Percentiles rank a stretch among this genome's conserved stretches.
phyloP scores from a whole-genome alignment of 2,113 vertebrate species.

The Eublepharis macularius region DNA sequence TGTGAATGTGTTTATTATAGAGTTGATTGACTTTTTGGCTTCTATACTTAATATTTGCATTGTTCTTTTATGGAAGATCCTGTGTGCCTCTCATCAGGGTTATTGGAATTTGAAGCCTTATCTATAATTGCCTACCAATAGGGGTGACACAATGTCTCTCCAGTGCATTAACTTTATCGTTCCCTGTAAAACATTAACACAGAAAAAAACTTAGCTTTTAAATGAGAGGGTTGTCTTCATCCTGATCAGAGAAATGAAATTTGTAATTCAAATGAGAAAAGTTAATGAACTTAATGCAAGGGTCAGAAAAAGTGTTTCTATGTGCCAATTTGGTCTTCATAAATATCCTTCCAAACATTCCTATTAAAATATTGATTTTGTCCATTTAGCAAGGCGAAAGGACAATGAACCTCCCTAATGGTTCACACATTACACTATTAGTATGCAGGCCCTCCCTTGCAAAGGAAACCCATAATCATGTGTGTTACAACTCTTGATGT shows the following conservation, averaged over 20 bases:
- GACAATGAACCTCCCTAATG: constrained; percentile 46
- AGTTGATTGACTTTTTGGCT: constrained; percentile 44
- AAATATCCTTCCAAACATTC: constrained; percentile 69
- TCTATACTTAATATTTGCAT: constrained; percentile 48
- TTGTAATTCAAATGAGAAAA: constrained; percentile 79
- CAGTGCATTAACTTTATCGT: constrained; percentile 68
- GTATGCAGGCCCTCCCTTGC: constrained; percentile 20
- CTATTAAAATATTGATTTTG: constrained; percentile 75
- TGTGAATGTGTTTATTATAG: constrained; percentile 42
- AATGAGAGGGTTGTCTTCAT: constrained; percentile 68
- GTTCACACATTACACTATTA: constrained; percentile 50
- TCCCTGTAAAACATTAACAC: constrained; percentile 69
- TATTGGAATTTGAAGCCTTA: constrained; percentile 60
- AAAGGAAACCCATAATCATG: constrained; percentile 29
- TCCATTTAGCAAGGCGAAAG: constrained; percentile 64
- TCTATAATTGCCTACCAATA: constrained; percentile 63
- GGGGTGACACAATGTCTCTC: constrained; percentile 56
- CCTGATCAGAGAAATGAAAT: constrained; percentile 71
- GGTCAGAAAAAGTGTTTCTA: constrained; percentile 64
- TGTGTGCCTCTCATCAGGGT: constrained; percentile 45
- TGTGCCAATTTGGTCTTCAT: constrained; percentile 69
- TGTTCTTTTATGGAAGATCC: constrained; percentile 40
- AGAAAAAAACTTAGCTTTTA: constrained; percentile 68
- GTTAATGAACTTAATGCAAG: constrained; percentile 74
- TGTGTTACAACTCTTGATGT: constrained; percentile 7